Evolutionary conservation across 1,140 invertebrate species (phyloP), one percentile per base, ranked within the genome.

Genomic region (Maconellicoccus hirsutus): DNA sequence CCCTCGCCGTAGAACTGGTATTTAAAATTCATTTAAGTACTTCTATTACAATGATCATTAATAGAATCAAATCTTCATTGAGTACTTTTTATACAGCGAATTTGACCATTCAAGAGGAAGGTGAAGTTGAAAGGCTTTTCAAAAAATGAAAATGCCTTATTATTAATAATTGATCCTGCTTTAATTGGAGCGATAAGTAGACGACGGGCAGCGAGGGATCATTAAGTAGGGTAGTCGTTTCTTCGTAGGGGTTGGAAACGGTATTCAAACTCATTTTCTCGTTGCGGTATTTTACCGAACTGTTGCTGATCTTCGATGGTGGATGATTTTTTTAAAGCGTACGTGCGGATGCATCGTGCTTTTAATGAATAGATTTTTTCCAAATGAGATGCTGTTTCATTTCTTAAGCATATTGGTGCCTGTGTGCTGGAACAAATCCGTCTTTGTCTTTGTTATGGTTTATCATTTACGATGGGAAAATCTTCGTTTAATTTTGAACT

Each of bases 81-180:
- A 66, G 61, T 26, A 26, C 61, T 26, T 66, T 66, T 66, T 66
- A 26, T 22, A 19, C 21, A 66, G 25, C 3, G 61, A 66, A 66
- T 66, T 66, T 66, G 61, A 66, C 61, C 61, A 66, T 66, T 66
- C 61, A 26, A 66, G 61, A 66, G 25, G 61, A 66, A 66, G 61
- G 61, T 66, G 21, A 66, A 66, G 61, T 66, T 25, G 25, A 66
- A 66, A 66, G 25, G 61, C 61, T 66, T 66, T 66, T 66, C 61
- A 66, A 66, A 66, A 66, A 66, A 66, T 66, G 61, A 66, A 66
- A 66, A 66, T 66, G 61, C 61, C 61, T 66, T 66, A 66, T 66
- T 66, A 66, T 66, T 66, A 66, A 66, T 66, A 66, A 66, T 66
- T 66, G 61, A 66, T 66, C 61, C 61, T 12, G 61, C 61, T 66